Conservation (phyloP, 2,888 invertebrate species). For the Kryphioiulus occultus region DNA sequence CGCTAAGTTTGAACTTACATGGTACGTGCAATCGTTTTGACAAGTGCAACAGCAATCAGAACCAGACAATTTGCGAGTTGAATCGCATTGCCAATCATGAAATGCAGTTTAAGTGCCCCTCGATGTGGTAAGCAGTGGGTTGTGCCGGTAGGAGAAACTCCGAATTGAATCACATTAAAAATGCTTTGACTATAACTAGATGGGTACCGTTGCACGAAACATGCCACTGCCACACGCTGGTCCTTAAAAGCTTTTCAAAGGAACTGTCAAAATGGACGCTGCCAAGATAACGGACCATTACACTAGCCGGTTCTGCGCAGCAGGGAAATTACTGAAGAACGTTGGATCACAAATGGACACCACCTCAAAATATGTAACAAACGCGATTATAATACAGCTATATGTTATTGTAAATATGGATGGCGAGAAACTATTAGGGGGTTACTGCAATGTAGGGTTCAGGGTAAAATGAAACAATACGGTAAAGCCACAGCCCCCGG, state of each 20-base stretch:
- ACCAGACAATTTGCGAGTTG: no score
- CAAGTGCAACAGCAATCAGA: background rate
- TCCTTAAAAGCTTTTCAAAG: background rate
- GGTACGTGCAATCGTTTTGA: background rate
- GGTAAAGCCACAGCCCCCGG: background rate
- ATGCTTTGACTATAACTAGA: background rate
- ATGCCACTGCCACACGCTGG: background rate
- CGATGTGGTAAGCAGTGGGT: background rate
- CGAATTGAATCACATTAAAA: slow-evolving; percentile 22
- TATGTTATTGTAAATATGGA: background rate
- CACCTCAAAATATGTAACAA: slow-evolving; percentile 20
- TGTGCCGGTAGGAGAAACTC: background rate
- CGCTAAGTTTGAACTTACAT: background rate
- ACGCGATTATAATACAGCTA: slow-evolving; percentile 1
- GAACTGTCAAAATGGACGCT: background rate
- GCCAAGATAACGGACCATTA: background rate
- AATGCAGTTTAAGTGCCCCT: background rate
- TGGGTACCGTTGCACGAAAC: background rate
- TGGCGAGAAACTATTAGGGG: background rate
- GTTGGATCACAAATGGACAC: background rate
- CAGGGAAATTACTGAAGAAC: background rate
- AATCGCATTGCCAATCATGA: background rate
- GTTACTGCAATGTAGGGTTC: background rate
- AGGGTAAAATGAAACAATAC: background rate
- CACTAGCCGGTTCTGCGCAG: background rate